Evolutionary conservation across 2,113 vertebrate genomes (phyloP), one percentile per base, ranked within the genome.

Genomic region (Salvator merianae): DNA sequence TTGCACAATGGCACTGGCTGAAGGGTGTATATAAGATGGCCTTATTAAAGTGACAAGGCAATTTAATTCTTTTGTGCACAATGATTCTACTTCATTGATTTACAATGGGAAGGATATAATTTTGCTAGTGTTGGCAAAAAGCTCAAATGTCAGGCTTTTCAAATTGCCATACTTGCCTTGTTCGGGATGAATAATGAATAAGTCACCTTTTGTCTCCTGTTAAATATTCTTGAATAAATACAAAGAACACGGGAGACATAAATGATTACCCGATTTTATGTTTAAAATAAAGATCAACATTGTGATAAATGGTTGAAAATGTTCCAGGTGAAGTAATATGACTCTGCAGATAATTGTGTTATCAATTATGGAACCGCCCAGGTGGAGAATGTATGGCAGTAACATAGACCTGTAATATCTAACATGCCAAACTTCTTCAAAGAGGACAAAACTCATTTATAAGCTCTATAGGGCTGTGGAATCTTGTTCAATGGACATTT

Each of bases 101-200:
- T 97, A 97, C 97, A 96, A 97, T 98, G 93, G 96, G 94, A 97
- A 97, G 96, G 96, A 97, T 98, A 97, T 97, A 96, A 97, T 98
- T 97, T 96, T 97, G 97, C 96, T 96, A 96, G 97, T 98, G 98
- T 98, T 98, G 97, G 97, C 97, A 97, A 97, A 98, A 98, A 97
- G 97, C 98, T 98, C 97, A 98, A 98, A 99, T 98, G 98, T 99
- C 98, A 98, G 96, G 96, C 96, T 97, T 99, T 98, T 98, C 97
- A 98, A 96, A 97, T 96, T 97, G 96, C 97, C 95, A 96, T 95
- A 94, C 96, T 93, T 91, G 95, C 97, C 95, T 97, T 96, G 97
- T 97, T 97, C 96, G 88, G 95, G 95, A 97, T 97, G 97, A 98
- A 98, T 97, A 98, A 98, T 98, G 98, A 97, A 97, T 98, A 96